phyloP scores from a whole-genome alignment of 2,888 invertebrate genomes.

The Timema cristinae region DNA sequence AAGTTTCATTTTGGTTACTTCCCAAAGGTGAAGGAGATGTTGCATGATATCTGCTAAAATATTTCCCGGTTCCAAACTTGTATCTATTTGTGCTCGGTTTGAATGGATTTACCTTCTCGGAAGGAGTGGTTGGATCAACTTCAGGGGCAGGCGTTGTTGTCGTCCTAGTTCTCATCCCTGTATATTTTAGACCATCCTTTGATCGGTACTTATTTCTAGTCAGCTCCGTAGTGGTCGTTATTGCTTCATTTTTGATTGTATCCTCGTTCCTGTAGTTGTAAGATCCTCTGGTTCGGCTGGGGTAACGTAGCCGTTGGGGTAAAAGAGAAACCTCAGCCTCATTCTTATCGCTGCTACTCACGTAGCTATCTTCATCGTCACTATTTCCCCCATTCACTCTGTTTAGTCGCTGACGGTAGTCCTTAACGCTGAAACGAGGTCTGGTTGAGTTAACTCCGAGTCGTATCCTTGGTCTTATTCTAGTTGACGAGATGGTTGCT shows the following conservation, averaged over 20 bases:
- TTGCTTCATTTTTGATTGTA: background rate
- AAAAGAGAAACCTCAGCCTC: slow-evolving; percentile 1
- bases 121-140: slow-evolving; percentile 9
- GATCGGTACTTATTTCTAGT: background rate
- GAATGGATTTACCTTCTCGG: slow-evolving; percentile 25
- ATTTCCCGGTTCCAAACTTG: slow-evolving; percentile 37
- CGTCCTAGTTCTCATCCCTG: background rate
- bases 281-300: slow-evolving; percentile 19
- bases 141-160: slow-evolving; percentile 17
- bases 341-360: background rate
- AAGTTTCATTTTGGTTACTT: background rate
- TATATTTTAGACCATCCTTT: slow-evolving; percentile 12
- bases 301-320: slow-evolving; percentile 4
- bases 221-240: slow-evolving; percentile 22
- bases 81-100: slow-evolving; percentile 28
- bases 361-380: background rate
- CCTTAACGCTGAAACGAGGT: slow-evolving; percentile 72
- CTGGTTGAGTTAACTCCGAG: slow-evolving; percentile 48
- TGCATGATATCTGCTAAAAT: slow-evolving; percentile 37
- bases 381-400: background rate
- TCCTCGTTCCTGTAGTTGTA: slow-evolving; percentile 14
- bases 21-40: slow-evolving; percentile 33
- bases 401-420: slow-evolving; percentile 60
- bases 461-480: slow-evolving; percentile 18
- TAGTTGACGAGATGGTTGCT: background rate